These are phyloP conservation scores for Centropristis striata DNA, from an alignment of 2,113 vertebrate species.

Conservation along the genomic window DNA sequence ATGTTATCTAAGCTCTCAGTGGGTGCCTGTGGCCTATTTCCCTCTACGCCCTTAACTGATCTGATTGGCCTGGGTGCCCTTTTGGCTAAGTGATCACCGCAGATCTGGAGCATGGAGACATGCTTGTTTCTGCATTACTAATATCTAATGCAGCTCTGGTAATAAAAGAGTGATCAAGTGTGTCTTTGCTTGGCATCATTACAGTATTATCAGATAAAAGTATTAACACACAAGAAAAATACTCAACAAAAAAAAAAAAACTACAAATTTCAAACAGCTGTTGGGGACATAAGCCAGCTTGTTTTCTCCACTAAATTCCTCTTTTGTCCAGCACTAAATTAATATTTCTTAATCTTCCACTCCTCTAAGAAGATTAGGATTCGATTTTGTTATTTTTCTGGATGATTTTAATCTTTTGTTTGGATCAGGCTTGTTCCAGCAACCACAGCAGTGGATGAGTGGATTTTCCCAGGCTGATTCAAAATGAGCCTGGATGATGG, in stretches of 20 bases:
- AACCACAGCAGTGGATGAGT: constrained; percentile 21
- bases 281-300: constrained; percentile 36
- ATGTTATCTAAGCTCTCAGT: constrained; percentile 70
- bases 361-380: constrained; percentile 47
- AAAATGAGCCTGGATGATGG: constrained; percentile 21
- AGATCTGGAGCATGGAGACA: constrained; percentile 41
- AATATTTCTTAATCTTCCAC: constrained; percentile 46
- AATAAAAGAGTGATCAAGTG: not conserved
- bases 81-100: constrained; percentile 50
- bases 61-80: constrained; percentile 50
- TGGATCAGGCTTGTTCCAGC: constrained; percentile 30
- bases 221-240: not conserved
- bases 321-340: constrained; percentile 32
- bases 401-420: constrained; percentile 33
- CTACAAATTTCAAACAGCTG: constrained; percentile 17
- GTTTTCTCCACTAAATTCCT: constrained; percentile 29
- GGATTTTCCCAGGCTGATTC: constrained; percentile 50
- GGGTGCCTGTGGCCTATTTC: constrained; percentile 65
- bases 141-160: not conserved
- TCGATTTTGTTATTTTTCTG: constrained; percentile 13
- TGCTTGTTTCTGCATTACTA: constrained; percentile 19
- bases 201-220: not conserved
- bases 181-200: constrained; percentile 17
- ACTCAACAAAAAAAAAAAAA: not conserved
- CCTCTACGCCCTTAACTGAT: constrained; percentile 56